Evolutionary conservation across 1,140 invertebrate genomes (phyloP).

Genomic region (Lethrus apterus): DNA sequence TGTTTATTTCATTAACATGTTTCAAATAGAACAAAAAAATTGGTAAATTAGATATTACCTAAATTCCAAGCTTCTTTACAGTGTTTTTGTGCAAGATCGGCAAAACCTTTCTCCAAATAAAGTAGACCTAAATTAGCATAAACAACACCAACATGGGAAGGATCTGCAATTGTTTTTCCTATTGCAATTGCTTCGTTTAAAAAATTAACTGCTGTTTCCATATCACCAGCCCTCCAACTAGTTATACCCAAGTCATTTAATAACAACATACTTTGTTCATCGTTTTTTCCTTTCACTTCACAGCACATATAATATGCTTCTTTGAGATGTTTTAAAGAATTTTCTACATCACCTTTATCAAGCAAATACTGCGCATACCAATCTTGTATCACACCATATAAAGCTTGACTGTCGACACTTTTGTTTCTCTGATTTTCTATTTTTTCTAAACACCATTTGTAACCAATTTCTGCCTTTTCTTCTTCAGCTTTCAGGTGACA

Average conservation of each 20-base stretch:
- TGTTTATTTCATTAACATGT: neutral
- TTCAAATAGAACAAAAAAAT: constrained; percentile 19
- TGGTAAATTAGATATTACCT: constrained; percentile 42
- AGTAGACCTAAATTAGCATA: constrained; percentile 79
- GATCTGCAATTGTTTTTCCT: constrained; percentile 55
- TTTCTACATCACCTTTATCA: constrained; percentile 51
- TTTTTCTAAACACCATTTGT: constrained; percentile 65
- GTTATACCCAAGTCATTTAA: constrained; percentile 81
- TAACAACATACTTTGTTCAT: constrained; percentile 67
- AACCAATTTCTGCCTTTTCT: constrained; percentile 64
- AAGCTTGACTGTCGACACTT: constrained; percentile 48
- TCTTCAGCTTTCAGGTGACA: constrained; percentile 55
- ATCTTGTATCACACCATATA: constrained; percentile 67
- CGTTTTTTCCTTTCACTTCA: constrained; percentile 56
- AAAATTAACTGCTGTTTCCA: constrained; percentile 61
- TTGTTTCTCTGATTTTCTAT: constrained; percentile 51
- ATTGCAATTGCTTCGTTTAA: constrained; percentile 64
- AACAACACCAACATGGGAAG: constrained; percentile 61
- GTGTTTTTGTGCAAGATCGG: constrained; percentile 59
- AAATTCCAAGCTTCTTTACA: constrained; percentile 66
- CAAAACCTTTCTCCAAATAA: constrained; percentile 62
- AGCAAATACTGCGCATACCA: constrained; percentile 76
- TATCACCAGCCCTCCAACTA: constrained; percentile 55
- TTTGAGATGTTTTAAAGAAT: constrained; percentile 60
- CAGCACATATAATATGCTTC: constrained; percentile 62